Conservation (phyloP, 2,113 vertebrate species). For the Tapirus terrestris region DNA sequence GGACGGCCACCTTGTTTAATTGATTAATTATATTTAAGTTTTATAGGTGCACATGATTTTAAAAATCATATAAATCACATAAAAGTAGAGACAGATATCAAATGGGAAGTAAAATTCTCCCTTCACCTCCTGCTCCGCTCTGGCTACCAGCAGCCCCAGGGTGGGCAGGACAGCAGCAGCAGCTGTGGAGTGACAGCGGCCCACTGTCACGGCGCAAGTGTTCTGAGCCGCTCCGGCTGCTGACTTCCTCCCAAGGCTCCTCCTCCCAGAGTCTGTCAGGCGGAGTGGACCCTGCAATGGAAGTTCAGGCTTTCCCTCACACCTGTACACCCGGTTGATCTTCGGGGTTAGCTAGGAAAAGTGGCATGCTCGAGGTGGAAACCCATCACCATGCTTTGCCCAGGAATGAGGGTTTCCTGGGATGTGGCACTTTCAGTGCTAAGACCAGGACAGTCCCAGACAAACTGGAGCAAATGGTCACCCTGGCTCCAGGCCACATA, state of each 20-base stretch:
- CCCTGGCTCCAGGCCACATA: neutral
- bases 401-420: neutral
- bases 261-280: neutral
- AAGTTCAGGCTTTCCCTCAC: neutral
- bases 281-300: neutral
- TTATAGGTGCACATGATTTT: neutral
- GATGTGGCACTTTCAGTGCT: neutral
- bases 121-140: neutral
- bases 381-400: neutral
- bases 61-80: neutral
- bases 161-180: neutral
- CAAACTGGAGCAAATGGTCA: neutral
- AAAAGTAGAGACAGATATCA: neutral
- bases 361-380: no score
- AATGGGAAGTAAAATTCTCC: neutral
- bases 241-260: neutral
- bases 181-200: neutral
- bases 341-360: neutral
- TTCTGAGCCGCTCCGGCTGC: neutral
- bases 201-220: no score
- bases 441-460: neutral
- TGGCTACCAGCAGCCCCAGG: neutral
- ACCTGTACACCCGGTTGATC: neutral
- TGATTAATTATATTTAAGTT: neutral
- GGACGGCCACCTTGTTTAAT: neutral